Base-by-base conservation (phyloP, 2,888 invertebrate species). In the Anthophora plumipes region DNA sequence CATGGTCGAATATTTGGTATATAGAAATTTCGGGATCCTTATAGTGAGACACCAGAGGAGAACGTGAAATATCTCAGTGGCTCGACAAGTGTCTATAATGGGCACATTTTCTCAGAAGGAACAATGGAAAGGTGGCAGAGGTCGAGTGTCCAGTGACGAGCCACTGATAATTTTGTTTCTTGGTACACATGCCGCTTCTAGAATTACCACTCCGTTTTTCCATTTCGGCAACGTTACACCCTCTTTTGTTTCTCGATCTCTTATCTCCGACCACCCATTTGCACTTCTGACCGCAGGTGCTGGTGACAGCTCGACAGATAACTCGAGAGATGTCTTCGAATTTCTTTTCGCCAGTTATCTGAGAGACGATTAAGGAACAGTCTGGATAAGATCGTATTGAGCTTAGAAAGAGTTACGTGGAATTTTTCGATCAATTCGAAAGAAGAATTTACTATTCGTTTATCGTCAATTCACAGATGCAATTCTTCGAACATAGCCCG, bases 201-300 rank as follows among this genome's bases (percentile, higher is more conserved):
- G 31, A 20, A 39, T 77, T 77, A 72, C 77, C 60, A n/a, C 66
- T 31, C 59, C 20, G 39, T 54, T 78, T 77, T 80, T 80, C 74
- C 76, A 67, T 83, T 85, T 85, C 63, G 83, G 73, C 85, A 85
- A 85, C 80, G 72, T 52, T 80, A 85, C 74, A 72, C 85, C 70
- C 54, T 20, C 54, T 59, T 77, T 67, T 71, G 70, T 76, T 55
- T 77, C 37, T 37, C 48, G 12, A 11, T 50, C 39, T 59, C 52
- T 80, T 80, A 83, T 85, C 82, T 54, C 2, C 4, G 77, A 41
- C 77, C 77, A 85, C 85, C 77, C 82, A 75, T 5, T n/a, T 25
- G 25, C 6, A 39, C 20, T 37, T 37, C 48, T 50, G 57, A 1
- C 6, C 66, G n/a, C 80, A 77, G 80, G 78, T 70, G 81, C 63